A percentile compares a stretch with the other conserved stretches of the same genome.
phyloP scores from a whole-genome alignment of 2,113 vertebrate genomes.

The Brienomyrus brachyistius region DNA sequence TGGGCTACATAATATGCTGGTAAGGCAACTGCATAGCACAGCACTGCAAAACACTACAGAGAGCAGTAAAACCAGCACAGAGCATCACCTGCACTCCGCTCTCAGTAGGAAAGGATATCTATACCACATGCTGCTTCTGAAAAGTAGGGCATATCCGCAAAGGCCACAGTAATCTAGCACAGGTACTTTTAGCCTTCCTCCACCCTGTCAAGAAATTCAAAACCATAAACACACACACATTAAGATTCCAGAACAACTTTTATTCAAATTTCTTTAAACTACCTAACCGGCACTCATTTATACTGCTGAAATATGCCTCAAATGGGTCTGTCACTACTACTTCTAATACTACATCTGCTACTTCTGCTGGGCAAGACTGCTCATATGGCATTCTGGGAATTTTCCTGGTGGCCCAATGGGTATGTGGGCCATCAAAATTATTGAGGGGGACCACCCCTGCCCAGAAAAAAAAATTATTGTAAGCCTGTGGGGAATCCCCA shows the following conservation, averaged over 20 bases:
- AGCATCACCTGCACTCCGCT: not conserved
- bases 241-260: not conserved
- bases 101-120: not conserved
- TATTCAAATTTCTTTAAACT: not conserved
- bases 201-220: not conserved
- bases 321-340: not conserved
- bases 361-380: not conserved
- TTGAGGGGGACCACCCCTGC: no score
- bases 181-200: not conserved
- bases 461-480: no score
- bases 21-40: not conserved
- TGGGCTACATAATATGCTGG: not conserved
- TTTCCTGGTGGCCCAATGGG: not conserved
- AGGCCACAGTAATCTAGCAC: not conserved
- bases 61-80: not conserved
- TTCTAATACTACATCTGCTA: not conserved
- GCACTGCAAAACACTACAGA: not conserved
- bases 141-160: not conserved
- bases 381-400: not conserved
- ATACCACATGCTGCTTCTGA: not conserved
- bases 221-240: not conserved
- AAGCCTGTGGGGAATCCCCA: no score
- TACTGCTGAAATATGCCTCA: not conserved
- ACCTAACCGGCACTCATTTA: not conserved
- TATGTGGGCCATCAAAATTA: no score